Evolutionary conservation across 1,140 invertebrate species (phyloP), one percentile per base, ranked within the genome.

Genomic region (Drosophila azteca): DNA sequence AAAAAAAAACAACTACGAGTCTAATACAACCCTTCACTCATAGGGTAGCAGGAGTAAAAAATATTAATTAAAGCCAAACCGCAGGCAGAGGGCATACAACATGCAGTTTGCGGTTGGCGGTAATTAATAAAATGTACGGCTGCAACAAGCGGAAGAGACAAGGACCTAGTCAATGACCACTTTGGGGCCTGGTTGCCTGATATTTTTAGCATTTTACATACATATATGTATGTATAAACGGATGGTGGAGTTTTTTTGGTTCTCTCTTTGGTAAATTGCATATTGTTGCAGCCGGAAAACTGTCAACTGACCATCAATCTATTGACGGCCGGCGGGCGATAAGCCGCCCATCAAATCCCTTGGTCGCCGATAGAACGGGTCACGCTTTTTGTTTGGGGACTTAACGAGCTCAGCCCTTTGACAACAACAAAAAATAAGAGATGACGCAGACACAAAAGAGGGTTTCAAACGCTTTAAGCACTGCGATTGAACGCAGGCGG

Each of bases 221-320:
- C 58, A 58, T 43, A 62, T 50, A 49, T n/a, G n/a, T n/a, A n/a
- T n/a, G n/a, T n/a, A n/a, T 72, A 69, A 41, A 43, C 20, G 43
- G 9, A n/a, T 8, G 24, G 17, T 7, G 49, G 4, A 6, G n/a
- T n/a, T 46, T 8, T 35, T 24, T 8, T 26, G 17, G 24, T 35
- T 15, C 31, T 26, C 29, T 45, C 39, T 20, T 53, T 68, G 44
- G 46, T 74, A 65, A 44, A 77, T 68, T 78, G 82, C 73, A 70
- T 67, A 74, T 87, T 87, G 77, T 85, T 85, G 59, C 59, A 70
- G 53, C 55, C 53, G 64, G 17, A 63, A 53, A 64, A 73, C 79
- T 83, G 83, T 88, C 83, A 83, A 88, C 84, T 77, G 84, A 69
- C 74, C 84, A 88, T 88, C 83, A 88, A 88, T 88, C 83, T 83